Base-by-base conservation (phyloP, 2,797 vertebrate species). In the Gymnothorax reevesii region DNA sequence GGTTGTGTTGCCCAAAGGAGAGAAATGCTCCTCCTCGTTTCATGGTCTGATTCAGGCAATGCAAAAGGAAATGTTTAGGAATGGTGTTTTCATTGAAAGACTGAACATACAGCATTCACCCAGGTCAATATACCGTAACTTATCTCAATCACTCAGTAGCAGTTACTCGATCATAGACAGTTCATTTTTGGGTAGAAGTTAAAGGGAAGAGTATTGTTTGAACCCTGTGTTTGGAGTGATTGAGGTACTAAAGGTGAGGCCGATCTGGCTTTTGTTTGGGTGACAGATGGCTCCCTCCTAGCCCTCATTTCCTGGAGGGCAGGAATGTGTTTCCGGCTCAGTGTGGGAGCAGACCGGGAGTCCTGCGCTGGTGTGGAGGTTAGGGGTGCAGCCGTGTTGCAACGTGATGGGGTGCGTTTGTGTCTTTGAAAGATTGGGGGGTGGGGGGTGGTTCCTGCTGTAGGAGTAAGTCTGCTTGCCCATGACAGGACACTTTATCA, bases 311-410 rank as follows among this genome's bases (percentile, higher is more conserved):
- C 84, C 83, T 71, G 12, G 12, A 57, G 57, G 42, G 52, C 71
- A 17, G 57, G 83, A 87, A 84, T 84, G 86, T 25, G 57, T 80
- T 87, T 69, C 59, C 83, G 83, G 42, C 80, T 84, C 54, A 1
- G 71, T 84, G 33, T 87, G 71, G 84, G 52, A 27, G 2, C 75
- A 79, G 69, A 59, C 42, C 75, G 69, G 80, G 33, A 5, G 71
- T 9, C 4, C 71, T 49, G 33, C 33, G 27, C 6, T 25, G 10
- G 33, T 33, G 17, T 15, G 12, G 13, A 42, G 73, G 2, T 3
- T 25, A 8, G 7, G 69, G 69, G 22, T 7, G 52, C 22, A 55
- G 77, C 1, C 59, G 27, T 60, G 52, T 62, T 62, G 12, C 85
- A 64, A 12, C 54, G 42, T 60, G 25, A 49, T 69, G 20, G 60